Conservation (phyloP, 2,113 vertebrate genomes). For the Halichoeres trimaculatus region DNA sequence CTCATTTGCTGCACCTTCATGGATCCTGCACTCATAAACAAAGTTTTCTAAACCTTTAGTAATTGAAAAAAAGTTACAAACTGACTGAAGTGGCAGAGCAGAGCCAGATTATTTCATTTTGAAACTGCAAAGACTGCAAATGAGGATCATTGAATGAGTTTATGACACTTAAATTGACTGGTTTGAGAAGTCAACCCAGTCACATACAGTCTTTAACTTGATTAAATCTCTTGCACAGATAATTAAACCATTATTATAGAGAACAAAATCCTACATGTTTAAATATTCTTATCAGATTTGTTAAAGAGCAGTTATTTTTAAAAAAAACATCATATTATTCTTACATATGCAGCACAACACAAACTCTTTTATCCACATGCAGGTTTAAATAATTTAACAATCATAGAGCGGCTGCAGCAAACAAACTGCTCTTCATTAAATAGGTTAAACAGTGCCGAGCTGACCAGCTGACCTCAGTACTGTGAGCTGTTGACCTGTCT, state of each 20-base stretch:
- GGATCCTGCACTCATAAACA: background rate
- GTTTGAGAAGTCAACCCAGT: background rate
- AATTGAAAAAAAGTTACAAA: background rate
- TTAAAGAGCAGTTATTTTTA: background rate
- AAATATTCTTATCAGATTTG: background rate
- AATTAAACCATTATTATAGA: background rate
- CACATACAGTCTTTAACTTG: background rate
- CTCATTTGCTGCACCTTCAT: background rate
- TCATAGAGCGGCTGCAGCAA: background rate
- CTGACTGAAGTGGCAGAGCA: background rate
- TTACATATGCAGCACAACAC: background rate
- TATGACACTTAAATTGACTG: background rate
- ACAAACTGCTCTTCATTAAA: conserved; percentile 32
- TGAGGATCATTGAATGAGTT: background rate
- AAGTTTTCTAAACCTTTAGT: background rate
- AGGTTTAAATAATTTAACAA: conserved; percentile 1
- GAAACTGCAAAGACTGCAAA: background rate
- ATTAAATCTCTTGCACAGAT: background rate
- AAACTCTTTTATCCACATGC: background rate
- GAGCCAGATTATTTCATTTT: background rate
- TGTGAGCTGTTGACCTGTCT: conserved; percentile 49
- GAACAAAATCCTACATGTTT: background rate
- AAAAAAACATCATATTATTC: too few relatives aligned
- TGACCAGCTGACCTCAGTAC: conserved; percentile 27
- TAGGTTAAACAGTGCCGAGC: conserved; percentile 24